A percentile compares a stretch with the other conserved stretches of the same genome.
phyloP scores from a whole-genome alignment of 2,888 invertebrate species.

The Apodemia mormo region DNA sequence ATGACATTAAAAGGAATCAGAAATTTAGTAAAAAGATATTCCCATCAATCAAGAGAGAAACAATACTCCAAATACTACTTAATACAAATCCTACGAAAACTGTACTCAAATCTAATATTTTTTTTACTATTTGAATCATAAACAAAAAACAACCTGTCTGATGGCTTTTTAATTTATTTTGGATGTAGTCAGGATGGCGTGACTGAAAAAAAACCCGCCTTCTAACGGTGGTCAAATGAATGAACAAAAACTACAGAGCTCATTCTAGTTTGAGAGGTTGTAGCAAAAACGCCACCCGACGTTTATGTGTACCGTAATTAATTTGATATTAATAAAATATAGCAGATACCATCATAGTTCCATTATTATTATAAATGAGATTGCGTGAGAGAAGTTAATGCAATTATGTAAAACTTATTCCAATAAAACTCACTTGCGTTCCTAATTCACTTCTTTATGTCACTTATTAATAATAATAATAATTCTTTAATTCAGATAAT shows the following conservation, averaged over 20 bases:
- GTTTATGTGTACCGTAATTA: constrained; percentile 1
- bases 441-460: too few species aligned
- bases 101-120: background rate
- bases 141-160: constrained; percentile 45
- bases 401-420: too few species aligned
- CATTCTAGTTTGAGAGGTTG: constrained; percentile 4
- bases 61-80: too few species aligned
- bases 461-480: too few species aligned
- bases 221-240: constrained; percentile 45
- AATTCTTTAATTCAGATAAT: too few species aligned
- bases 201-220: constrained; percentile 49
- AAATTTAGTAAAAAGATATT: too few species aligned
- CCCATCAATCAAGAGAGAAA: too few species aligned
- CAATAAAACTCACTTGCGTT: too few species aligned
- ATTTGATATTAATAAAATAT: background rate
- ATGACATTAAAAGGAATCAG: too few species aligned
- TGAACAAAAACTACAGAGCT: constrained; percentile 8
- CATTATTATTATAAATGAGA: background rate
- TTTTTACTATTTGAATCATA: background rate
- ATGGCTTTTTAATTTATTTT: constrained; percentile 72
- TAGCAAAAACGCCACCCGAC: background rate
- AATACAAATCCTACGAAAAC: background rate
- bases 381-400: too few species aligned
- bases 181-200: constrained; percentile 49
- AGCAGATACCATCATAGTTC: background rate